phyloP scores from a whole-genome alignment of 2,888 invertebrate genomes.

The Euphydryas editha region DNA sequence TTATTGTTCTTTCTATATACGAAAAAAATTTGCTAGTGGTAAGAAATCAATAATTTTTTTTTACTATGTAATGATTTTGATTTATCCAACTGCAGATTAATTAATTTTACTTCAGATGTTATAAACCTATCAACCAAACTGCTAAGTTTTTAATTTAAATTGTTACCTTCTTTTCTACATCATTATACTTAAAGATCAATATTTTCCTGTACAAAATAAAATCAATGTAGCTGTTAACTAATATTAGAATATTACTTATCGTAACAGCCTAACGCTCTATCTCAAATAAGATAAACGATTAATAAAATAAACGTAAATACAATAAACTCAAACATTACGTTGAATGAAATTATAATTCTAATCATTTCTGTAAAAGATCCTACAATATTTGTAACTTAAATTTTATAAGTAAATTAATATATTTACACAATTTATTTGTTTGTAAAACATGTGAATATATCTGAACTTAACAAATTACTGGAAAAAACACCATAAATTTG shows the following conservation, averaged over 20 bases:
- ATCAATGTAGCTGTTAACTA: constrained; percentile 9
- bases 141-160: no score
- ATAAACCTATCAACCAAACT: no score
- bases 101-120: no score
- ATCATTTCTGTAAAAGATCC: constrained; percentile 21
- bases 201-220: not conserved
- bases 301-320: constrained; percentile 36
- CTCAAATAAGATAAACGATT: constrained; percentile 29
- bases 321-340: constrained; percentile 33
- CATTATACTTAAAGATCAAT: no score
- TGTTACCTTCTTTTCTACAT: no score
- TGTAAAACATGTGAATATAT: no score
- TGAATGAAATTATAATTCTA: constrained; percentile 28
- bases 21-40: not conserved
- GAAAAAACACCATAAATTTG: no score
- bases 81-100: no score
- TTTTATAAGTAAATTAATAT: no score
- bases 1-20: constrained; percentile 15
- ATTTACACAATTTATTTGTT: no score
- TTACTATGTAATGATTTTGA: no score
- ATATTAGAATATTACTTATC: constrained; percentile 25
- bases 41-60: not conserved
- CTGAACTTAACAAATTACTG: no score
- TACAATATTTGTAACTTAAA: constrained; percentile 12
- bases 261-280: constrained; percentile 33